phyloP scores from a whole-genome alignment of 1,140 invertebrate species.

The Tetramorium parvispinum region DNA sequence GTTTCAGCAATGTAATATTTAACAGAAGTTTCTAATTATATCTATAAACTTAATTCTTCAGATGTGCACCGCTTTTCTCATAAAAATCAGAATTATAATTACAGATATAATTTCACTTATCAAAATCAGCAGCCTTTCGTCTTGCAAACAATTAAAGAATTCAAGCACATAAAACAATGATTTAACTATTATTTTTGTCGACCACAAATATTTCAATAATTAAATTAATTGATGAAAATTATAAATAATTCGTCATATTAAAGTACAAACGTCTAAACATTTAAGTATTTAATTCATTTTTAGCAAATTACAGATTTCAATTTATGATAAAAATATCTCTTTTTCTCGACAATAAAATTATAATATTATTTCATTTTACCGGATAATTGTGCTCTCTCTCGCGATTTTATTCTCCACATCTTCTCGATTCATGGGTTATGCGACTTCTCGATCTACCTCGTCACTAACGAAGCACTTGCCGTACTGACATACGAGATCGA shows the following conservation, averaged over 20 bases:
- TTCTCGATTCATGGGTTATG: neutral
- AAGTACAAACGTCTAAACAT: neutral
- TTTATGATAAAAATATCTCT: neutral
- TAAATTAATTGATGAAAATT: neutral
- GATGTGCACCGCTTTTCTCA: neutral
- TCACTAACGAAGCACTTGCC: neutral
- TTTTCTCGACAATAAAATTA: neutral
- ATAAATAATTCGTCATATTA: neutral
- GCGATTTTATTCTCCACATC: neutral
- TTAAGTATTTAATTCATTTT: neutral
- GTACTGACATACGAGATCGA: slow-evolving; percentile 44
- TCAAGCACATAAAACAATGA: neutral
- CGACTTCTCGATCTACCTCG: slow-evolving; percentile 35
- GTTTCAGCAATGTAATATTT: neutral
- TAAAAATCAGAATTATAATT: neutral
- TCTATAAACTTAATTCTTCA: neutral
- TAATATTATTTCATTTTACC: neutral
- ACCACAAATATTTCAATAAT: neutral
- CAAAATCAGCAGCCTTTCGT: neutral
- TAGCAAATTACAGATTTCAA: neutral
- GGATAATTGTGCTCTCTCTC: neutral
- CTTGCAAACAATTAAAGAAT: neutral
- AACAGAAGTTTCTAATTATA: neutral
- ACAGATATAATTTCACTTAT: neutral
- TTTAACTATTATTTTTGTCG: neutral